A percentile compares a stretch with the other conserved stretches of the same genome.
Evolutionary conservation across 2,797 vertebrate genomes (phyloP).

Genomic region (Alosa sapidissima): DNA sequence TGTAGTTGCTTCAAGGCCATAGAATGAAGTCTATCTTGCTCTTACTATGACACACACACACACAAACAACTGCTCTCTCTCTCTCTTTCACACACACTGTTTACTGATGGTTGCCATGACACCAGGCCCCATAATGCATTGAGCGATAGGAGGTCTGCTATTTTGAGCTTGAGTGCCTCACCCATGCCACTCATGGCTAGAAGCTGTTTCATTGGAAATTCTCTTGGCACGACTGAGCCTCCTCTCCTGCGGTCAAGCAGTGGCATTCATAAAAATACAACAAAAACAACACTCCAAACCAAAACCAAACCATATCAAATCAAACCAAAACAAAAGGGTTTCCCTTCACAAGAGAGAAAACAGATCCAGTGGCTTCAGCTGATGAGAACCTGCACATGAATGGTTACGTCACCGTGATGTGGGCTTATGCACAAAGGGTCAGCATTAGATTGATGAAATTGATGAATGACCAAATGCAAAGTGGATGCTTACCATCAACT

Average conservation of each 20-base stretch:
- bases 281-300: neutral
- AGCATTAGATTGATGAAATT: neutral
- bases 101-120: slow-evolving; percentile 52
- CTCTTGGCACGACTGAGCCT: neutral
- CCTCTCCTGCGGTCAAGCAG: neutral
- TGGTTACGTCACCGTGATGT: neutral
- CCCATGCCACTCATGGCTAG: slow-evolving; percentile 47
- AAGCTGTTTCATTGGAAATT: slow-evolving; percentile 36
- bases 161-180: slow-evolving; percentile 56
- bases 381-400: neutral
- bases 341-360: neutral
- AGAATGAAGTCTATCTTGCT: slow-evolving; percentile 36
- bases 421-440: neutral
- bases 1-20: slow-evolving; percentile 50
- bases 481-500: neutral
- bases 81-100: slow-evolving; percentile 17
- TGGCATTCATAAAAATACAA: neutral
- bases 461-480: neutral
- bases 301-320: neutral
- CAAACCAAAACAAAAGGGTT: neutral
- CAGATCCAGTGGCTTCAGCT: neutral
- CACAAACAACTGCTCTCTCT: neutral
- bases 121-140: slow-evolving; percentile 48
- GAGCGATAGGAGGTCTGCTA: slow-evolving; percentile 55
- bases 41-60: slow-evolving; percentile 29